Percentiles rank a stretch among this genome's conserved stretches.
Conservation (phyloP, 2,888 invertebrate species). For the Halictus quadricinctus region DNA sequence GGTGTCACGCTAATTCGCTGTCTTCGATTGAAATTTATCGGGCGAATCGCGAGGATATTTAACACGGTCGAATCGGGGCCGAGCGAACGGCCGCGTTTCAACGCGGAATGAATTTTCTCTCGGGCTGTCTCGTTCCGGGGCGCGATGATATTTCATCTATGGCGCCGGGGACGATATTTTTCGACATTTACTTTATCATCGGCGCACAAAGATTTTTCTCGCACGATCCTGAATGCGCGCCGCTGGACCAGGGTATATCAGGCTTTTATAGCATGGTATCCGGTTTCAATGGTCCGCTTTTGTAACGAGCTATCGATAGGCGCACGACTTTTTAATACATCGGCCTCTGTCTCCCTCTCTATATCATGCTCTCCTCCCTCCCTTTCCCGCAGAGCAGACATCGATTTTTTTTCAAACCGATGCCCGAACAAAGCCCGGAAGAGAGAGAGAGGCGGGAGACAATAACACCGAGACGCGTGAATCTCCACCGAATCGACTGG, state of each 20-base stretch:
- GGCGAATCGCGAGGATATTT: conserved; percentile 38
- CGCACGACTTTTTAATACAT: conserved; percentile 64
- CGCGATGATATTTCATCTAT: conserved; percentile 49
- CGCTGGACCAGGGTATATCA: conserved; percentile 46
- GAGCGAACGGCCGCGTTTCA: conserved; percentile 8
- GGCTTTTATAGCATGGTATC: conserved; percentile 62
- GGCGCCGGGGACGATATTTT: conserved; percentile 48
- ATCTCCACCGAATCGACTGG: conserved; percentile 49
- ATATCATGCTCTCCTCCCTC: neutral
- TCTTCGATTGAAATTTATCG: conserved; percentile 44
- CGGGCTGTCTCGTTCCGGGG: neutral
- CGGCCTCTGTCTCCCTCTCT: conserved; percentile 43
- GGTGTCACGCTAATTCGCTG: neutral
- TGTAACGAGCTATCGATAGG: conserved; percentile 68
- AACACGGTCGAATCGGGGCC: conserved; percentile 15
- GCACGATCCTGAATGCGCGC: conserved; percentile 58
- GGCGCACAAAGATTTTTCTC: conserved; percentile 58
- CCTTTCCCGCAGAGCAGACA: neutral
- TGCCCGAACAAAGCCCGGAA: conserved; percentile 39
- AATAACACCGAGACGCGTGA: conserved; percentile 37
- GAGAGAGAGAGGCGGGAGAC: conserved; percentile 36
- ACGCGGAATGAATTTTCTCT: conserved; percentile 8
- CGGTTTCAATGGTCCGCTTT: conserved; percentile 59
- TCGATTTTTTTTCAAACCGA: conserved; percentile 17
- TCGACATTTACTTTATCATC: conserved; percentile 58